Conservation (phyloP, 2,888 invertebrate genomes). For the Parelbella ahira region DNA sequence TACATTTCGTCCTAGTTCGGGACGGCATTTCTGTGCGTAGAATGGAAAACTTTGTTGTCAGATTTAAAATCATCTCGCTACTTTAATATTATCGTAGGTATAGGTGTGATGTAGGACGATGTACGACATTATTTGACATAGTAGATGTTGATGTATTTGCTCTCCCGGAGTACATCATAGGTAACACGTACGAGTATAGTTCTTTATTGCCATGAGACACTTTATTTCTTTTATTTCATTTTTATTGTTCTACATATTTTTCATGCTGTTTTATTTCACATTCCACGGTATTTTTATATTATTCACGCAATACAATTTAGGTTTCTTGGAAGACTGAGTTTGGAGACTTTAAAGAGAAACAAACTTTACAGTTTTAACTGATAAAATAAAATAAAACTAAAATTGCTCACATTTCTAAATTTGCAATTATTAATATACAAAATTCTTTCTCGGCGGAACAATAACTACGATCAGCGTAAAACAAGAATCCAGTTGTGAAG, state of each 20-base stretch:
- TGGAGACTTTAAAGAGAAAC: slow-evolving; percentile 51
- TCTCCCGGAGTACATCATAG: slow-evolving; percentile 49
- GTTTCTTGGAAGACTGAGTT: slow-evolving; percentile 75
- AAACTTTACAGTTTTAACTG: slow-evolving; percentile 21
- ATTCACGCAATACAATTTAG: slow-evolving; percentile 60
- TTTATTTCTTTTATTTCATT: slow-evolving; percentile 48
- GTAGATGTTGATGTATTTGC: slow-evolving; percentile 41
- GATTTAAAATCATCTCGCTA: slow-evolving; percentile 62
- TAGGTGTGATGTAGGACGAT: slow-evolving; percentile 45
- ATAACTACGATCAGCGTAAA: slow-evolving; percentile 11
- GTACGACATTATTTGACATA: slow-evolving; percentile 36
- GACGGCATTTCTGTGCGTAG: slow-evolving; percentile 71
- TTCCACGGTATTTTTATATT: slow-evolving; percentile 49
- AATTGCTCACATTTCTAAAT: slow-evolving; percentile 58
- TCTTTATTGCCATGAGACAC: slow-evolving; percentile 40
- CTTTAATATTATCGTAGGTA: slow-evolving; percentile 46
- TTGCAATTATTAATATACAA: slow-evolving; percentile 23
- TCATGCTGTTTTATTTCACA: slow-evolving; percentile 52
- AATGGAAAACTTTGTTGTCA: slow-evolving; percentile 56
- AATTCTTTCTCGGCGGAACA: slow-evolving; percentile 13
- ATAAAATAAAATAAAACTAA: slow-evolving; percentile 24
- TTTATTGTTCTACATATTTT: slow-evolving; percentile 26
- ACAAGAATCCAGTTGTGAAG: slow-evolving; percentile 67
- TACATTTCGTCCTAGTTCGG: slow-evolving; percentile 70
- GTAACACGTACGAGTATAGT: slow-evolving; percentile 28